Base-by-base conservation (phyloP, 2,113 vertebrate genomes). In the Struthio camelus region DNA sequence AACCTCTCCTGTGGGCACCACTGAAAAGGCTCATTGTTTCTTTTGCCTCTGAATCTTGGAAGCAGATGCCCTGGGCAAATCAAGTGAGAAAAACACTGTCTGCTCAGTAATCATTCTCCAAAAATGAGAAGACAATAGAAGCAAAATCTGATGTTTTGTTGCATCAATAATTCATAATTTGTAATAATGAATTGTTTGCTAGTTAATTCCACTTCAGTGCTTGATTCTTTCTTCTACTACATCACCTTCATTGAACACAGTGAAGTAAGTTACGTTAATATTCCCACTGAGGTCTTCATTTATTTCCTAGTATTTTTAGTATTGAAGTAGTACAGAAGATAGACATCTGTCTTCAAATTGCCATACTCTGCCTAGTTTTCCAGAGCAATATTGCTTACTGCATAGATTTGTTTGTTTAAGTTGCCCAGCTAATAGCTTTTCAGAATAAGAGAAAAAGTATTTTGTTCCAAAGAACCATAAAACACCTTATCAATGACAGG, bases 391-490 rank as follows among this genome's bases (percentile, higher is more conserved):
- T 27, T 65, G 28, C 40, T 71, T 92, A 86, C 18, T 76, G n/a
- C 0, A 0, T 25, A 34, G 27, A 11, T 64, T 17, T 38, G 50
- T 38, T 93, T 80, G 38, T 69, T 72, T 24, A 71, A 72, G 34
- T 19, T 90, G 65, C 50, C 71, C 66, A 28, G 53, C 38, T 88
- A 92, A 73, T 15, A 80, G 46, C 17, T 89, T 90, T 73, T 70
- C 58, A 91, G 51, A 87, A 17, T 11, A 80, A 92, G 7, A 87
- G 59, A 89, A 40, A 23, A 81, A 65, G 23, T 28, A 40, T 36
- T 93, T 89, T 93, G 10, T 87, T 88, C 42, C 85, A 91, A 89
- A 24, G 28, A 91, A 73, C 17, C 70, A 80, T 27, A 82, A 88
- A 89, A 32, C 3, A 46, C 46, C 14, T 66, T 44, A 73, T 83